These are phyloP conservation scores for Leptinotarsa rubiginosa DNA, from an alignment of 2,888 invertebrate genomes.

Conservation along the genomic window DNA sequence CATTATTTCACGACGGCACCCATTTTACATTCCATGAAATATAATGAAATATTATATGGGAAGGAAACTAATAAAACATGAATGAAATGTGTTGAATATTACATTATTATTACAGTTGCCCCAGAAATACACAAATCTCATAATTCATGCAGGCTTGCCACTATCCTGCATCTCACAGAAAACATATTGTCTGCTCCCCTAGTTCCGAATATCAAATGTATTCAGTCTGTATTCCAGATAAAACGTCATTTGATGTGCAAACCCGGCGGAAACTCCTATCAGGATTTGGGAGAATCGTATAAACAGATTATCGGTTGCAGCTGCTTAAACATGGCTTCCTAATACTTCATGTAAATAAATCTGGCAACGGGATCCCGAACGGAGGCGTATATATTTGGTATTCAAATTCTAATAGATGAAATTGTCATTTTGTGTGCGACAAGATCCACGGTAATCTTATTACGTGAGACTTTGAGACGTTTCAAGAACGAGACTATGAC, in stretches of 20 bases:
- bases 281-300: slow-evolving; percentile 42
- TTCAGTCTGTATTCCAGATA: slow-evolving; percentile 28
- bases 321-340: slow-evolving; percentile 50
- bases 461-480: neutral
- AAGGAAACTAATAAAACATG: neutral
- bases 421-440: slow-evolving; percentile 30
- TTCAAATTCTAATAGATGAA: slow-evolving; percentile 44
- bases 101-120: neutral
- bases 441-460: slow-evolving; percentile 12
- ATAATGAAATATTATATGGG: too few relatives aligned
- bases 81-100: neutral
- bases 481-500: too few relatives aligned
- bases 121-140: neutral
- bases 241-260: slow-evolving; percentile 34
- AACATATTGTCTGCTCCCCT: slow-evolving; percentile 20
- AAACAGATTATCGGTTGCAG: slow-evolving; percentile 53
- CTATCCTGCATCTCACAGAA: neutral
- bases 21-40: too few relatives aligned
- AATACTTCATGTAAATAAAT: slow-evolving; percentile 49
- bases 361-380: slow-evolving; percentile 16
- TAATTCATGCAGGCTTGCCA: slow-evolving; percentile 16
- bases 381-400: slow-evolving; percentile 38
- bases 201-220: slow-evolving; percentile 33
- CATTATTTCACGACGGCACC: too few relatives aligned
- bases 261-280: slow-evolving; percentile 39